These are phyloP conservation scores for Malthinus flaveolus DNA, from an alignment of 2,888 invertebrate genomes.

Conservation along the genomic window DNA sequence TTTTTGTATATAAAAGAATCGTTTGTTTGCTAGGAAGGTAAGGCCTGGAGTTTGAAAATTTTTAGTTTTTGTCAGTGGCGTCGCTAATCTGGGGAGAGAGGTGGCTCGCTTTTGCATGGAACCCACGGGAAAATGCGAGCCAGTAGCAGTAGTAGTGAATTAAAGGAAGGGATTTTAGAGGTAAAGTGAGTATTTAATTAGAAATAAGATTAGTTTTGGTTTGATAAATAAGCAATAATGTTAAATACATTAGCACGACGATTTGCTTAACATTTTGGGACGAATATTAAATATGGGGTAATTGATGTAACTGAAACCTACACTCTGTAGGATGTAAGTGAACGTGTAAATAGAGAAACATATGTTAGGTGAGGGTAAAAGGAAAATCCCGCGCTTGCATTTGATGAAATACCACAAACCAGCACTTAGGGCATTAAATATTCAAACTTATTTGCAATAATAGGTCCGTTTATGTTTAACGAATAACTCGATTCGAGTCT, in stretches of 20 bases:
- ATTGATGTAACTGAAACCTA: constrained; percentile 17
- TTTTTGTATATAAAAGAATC: too few species aligned
- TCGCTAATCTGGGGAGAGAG: too few species aligned
- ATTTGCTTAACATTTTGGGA: constrained; percentile 12
- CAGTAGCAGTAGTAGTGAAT: too few species aligned
- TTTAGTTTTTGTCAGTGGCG: too few species aligned
- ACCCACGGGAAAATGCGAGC: too few species aligned
- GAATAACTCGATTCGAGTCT: constrained; percentile 13
- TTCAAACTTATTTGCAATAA: constrained; percentile 27
- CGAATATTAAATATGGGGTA: constrained; percentile 15
- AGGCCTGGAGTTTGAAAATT: too few species aligned
- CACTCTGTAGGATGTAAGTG: constrained; percentile 19
- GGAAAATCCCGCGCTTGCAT: constrained; percentile 22
- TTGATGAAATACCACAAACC: constrained; percentile 27
- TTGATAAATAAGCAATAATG: too few species aligned
- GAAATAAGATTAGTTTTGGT: too few species aligned
- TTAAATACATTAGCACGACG: constrained; percentile 8
- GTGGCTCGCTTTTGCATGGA: too few species aligned
- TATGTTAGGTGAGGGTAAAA: constrained; percentile 24
- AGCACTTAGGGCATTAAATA: constrained; percentile 29
- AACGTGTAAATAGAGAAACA: constrained; percentile 28
- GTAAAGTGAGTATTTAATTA: too few species aligned
- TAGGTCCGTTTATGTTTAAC: constrained; percentile 26
- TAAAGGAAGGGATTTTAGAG: too few species aligned
- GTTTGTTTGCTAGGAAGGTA: too few species aligned